phyloP scores from a whole-genome alignment of 2,888 invertebrate genomes.

The Rhingia rostrata region DNA sequence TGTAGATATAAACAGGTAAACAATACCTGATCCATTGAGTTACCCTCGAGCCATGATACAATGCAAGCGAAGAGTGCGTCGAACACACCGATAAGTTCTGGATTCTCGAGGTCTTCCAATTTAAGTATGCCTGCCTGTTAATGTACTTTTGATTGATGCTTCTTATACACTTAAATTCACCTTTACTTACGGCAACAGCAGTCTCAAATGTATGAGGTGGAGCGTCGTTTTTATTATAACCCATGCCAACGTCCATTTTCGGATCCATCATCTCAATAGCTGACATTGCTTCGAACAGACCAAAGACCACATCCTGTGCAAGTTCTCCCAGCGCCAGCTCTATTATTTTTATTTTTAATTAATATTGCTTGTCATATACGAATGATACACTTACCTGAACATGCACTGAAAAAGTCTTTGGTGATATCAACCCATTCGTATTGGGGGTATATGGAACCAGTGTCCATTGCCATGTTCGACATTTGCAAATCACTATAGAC shows the following conservation, averaged over 20 bases:
- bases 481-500: slow-evolving; percentile 62
- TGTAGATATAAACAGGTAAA: slow-evolving; percentile 98
- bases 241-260: slow-evolving; percentile 99
- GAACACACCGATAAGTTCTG: slow-evolving; percentile 95
- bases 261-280: slow-evolving; percentile 99
- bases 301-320: slow-evolving; percentile 94
- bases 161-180: neutral
- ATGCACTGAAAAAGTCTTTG: slow-evolving; percentile 86
- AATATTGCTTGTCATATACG: neutral
- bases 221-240: slow-evolving; percentile 93
- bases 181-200: slow-evolving; percentile 88
- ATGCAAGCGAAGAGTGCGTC: slow-evolving; percentile 97
- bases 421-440: slow-evolving; percentile 83
- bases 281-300: slow-evolving; percentile 99
- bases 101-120: slow-evolving; percentile 88
- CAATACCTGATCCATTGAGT: slow-evolving; percentile 97
- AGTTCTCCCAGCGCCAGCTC: slow-evolving; percentile 95
- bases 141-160: neutral
- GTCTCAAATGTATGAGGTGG: slow-evolving; percentile 94
- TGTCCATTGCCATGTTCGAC: slow-evolving; percentile 61
- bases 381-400: slow-evolving; percentile 83
- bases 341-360: slow-evolving; percentile 76
- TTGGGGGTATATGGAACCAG: slow-evolving; percentile 78
- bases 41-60: slow-evolving; percentile 98
- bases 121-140: slow-evolving; percentile 89